Evolutionary conservation across 2,888 invertebrate species (phyloP).

Genomic region (Rambutsinella grinnellia): DNA sequence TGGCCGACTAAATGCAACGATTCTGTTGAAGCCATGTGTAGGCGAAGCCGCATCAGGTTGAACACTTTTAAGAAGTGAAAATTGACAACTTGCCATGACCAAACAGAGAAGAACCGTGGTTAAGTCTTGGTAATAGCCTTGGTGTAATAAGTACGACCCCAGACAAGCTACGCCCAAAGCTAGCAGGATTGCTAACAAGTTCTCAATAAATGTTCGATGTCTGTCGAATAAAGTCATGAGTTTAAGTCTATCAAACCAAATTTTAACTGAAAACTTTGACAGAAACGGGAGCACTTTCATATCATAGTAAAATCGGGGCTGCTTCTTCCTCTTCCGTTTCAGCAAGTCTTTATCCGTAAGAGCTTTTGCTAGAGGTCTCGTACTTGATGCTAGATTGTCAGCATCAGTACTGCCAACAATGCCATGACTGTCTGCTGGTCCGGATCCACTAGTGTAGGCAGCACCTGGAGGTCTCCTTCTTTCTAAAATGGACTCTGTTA

Average conservation of each 20-base stretch:
- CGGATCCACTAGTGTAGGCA: conserved; percentile 39
- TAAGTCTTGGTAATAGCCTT: conserved; percentile 91
- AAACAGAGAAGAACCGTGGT: conserved; percentile 96
- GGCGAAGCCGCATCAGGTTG: conserved; percentile 99
- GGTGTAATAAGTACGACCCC: conserved; percentile 85
- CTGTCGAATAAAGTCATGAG: conserved; percentile 93
- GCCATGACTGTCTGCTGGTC: conserved; percentile 39
- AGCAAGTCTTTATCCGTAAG: conserved; percentile 17
- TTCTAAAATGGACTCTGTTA: conserved; percentile 64
- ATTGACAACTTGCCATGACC: conserved; percentile 98
- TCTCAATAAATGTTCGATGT: conserved; percentile 86
- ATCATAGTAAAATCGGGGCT: conserved; percentile 60
- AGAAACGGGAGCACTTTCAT: conserved; percentile 61
- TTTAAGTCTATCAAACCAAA: conserved; percentile 92
- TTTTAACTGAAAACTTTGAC: conserved; percentile 75
- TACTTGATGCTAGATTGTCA: conserved; percentile 23
- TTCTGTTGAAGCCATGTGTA: conserved; percentile 96
- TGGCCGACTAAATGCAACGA: conserved; percentile 93
- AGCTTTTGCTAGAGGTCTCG: conserved; percentile 33
- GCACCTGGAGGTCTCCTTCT: conserved; percentile 56
- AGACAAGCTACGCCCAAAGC: conserved; percentile 88
- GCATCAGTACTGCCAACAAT: conserved; percentile 39
- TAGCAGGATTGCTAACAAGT: conserved; percentile 83
- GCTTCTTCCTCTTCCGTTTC: conserved; percentile 52
- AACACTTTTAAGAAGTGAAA: conserved; percentile 83